These are phyloP conservation scores for Phyllostomus hastatus DNA, from an alignment of 2,113 vertebrate species.

Conservation along the genomic window DNA sequence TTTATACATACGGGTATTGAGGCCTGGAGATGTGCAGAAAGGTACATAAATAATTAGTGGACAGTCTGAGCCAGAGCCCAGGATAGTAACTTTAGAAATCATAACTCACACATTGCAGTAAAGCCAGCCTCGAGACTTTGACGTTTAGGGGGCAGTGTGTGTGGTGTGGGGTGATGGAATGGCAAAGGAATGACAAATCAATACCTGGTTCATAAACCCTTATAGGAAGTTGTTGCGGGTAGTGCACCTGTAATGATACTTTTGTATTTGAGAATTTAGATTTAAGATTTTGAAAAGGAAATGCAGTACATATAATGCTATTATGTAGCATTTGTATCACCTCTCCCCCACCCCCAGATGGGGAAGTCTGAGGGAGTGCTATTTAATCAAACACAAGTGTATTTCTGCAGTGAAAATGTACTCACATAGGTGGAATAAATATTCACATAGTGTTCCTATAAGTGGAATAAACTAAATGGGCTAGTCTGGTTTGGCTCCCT, in stretches of 20 bases:
- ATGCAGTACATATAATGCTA: background rate
- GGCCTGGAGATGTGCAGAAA: background rate
- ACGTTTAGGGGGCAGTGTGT: background rate
- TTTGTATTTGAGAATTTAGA: background rate
- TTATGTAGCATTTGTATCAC: background rate
- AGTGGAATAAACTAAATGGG: background rate
- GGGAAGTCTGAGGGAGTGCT: background rate
- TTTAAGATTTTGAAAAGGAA: constrained; percentile 6
- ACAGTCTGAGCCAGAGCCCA: background rate
- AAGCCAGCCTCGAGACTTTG: background rate
- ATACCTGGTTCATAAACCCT: background rate
- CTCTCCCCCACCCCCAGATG: fast-evolving
- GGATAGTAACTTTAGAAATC: background rate
- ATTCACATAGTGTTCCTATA: background rate
- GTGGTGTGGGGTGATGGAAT: background rate
- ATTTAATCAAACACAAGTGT: background rate
- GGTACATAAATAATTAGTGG: background rate
- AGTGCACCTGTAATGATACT: background rate
- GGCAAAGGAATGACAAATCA: background rate
- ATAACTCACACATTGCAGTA: background rate
- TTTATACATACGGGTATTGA: background rate
- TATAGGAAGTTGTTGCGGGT: background rate
- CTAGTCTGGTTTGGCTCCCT: background rate
- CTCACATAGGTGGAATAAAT: background rate
- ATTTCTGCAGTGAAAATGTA: background rate